These are phyloP conservation scores for Rhopalosiphum nymphaeae DNA, from an alignment of 2,888 invertebrate species.

Conservation along the genomic window DNA sequence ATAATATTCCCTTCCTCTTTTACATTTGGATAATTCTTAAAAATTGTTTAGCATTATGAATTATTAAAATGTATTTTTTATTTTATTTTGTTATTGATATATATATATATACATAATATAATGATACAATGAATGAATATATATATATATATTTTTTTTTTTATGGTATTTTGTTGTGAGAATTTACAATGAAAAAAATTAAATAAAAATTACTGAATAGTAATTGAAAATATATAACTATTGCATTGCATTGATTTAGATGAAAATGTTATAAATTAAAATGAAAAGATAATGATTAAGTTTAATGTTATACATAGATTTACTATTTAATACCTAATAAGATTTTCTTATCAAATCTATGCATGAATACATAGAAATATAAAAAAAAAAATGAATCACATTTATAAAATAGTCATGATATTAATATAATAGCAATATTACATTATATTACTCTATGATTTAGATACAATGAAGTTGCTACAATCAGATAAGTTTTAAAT, in stretches of 20 bases:
- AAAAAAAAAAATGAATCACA: background rate
- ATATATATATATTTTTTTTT: background rate
- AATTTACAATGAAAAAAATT: background rate
- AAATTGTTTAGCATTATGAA: constrained; percentile 42
- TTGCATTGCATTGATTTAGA: no score
- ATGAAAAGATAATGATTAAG: background rate
- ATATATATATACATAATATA: constrained; percentile 23
- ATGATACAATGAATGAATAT: constrained; percentile 10
- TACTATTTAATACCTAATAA: background rate
- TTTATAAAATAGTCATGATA: no score
- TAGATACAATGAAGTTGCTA: no score
- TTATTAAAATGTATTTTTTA: constrained; percentile 53
- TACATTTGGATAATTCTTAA: constrained; percentile 49
- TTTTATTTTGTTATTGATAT: constrained; percentile 52
- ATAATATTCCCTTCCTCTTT: constrained; percentile 25
- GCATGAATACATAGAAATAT: no score
- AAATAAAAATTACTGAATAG: background rate
- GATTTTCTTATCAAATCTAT: background rate
- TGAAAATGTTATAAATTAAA: constrained; percentile 22
- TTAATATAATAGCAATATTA: no score
- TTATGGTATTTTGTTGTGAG: constrained; percentile 1
- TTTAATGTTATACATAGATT: background rate
- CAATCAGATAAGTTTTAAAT: no score
- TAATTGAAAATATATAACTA: background rate
- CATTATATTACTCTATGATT: no score